Conservation (phyloP, 2,797 vertebrate species). For the Pygocentrus nattereri region DNA sequence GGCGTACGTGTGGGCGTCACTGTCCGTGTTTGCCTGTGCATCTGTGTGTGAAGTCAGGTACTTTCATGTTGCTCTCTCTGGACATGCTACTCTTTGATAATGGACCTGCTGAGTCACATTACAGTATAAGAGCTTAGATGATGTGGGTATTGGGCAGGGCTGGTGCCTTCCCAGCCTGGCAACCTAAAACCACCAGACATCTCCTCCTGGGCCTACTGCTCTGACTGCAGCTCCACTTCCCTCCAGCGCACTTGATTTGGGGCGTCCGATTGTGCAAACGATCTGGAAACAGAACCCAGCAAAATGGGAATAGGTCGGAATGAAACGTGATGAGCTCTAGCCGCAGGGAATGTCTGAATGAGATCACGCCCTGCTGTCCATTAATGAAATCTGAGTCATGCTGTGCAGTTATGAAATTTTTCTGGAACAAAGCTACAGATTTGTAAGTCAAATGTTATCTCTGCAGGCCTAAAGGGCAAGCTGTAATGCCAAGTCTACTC, state of each 20-base stretch:
- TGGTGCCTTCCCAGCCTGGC: background rate
- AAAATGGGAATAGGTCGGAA: background rate
- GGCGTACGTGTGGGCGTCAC: background rate
- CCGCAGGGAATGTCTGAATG: background rate
- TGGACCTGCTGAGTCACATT: conserved; percentile 37
- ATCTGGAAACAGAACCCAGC: background rate
- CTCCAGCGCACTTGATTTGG: background rate
- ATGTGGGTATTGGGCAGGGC: background rate
- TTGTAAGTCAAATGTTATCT: background rate
- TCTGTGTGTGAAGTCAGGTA: conserved; percentile 29
- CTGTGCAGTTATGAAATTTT: background rate
- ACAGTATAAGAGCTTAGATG: conserved; percentile 13
- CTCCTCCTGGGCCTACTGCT: conserved; percentile 2
- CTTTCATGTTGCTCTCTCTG: conserved; percentile 39
- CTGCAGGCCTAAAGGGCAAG: background rate
- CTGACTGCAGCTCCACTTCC: background rate
- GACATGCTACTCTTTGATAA: conserved; percentile 27
- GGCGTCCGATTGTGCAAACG: background rate
- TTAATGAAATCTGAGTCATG: conserved; percentile 13
- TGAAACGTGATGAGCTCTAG: background rate
- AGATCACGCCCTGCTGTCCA: background rate
- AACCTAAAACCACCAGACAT: conserved; percentile 33
- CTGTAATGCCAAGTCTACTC: background rate
- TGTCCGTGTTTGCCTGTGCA: background rate
- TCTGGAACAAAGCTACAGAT: background rate